These are phyloP conservation scores for Plagiodera versicolora DNA, from an alignment of 2,888 invertebrate genomes.

Conservation along the genomic window DNA sequence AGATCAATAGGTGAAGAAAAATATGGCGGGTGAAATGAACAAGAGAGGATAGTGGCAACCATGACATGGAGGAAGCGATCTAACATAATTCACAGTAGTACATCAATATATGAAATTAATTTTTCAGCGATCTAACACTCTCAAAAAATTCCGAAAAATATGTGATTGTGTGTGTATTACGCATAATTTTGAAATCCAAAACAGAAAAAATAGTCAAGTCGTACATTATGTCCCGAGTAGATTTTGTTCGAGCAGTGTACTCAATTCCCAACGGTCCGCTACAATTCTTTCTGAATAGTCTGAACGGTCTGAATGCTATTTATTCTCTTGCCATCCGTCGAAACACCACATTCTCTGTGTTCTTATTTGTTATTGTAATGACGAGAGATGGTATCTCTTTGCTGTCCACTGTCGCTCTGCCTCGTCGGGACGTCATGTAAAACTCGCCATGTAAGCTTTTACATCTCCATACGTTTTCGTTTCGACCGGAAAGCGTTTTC, in stretches of 20 bases:
- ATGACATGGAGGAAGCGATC: too few relatives aligned
- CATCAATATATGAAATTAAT: too few relatives aligned
- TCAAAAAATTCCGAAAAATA: too few relatives aligned
- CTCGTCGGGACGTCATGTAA: constrained; percentile 50
- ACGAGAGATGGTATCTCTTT: constrained; percentile 52
- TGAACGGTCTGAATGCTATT: constrained; percentile 38
- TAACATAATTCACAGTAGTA: too few relatives aligned
- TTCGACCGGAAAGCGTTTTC: constrained; percentile 19
- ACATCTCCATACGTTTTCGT: constrained; percentile 44
- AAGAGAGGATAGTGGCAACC: too few relatives aligned
- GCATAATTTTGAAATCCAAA: too few relatives aligned
- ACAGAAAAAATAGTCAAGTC: too few relatives aligned
- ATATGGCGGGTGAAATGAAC: too few relatives aligned
- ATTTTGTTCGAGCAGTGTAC: constrained; percentile 13
- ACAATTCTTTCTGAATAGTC: constrained; percentile 5
- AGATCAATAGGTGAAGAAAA: too few relatives aligned
- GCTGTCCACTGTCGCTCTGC: constrained; percentile 50
- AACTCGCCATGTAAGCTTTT: constrained; percentile 41
- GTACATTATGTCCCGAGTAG: too few relatives aligned
- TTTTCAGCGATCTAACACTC: too few relatives aligned
- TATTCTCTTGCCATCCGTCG: constrained; percentile 47
- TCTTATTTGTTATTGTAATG: constrained; percentile 57
- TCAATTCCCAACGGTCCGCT: constrained; percentile 2
- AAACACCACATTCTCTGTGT: constrained; percentile 50
- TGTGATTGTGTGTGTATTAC: too few relatives aligned